Evolutionary conservation across 2,888 invertebrate species (phyloP), one percentile per base, ranked within the genome.

Genomic region (Eilema sororculum): DNA sequence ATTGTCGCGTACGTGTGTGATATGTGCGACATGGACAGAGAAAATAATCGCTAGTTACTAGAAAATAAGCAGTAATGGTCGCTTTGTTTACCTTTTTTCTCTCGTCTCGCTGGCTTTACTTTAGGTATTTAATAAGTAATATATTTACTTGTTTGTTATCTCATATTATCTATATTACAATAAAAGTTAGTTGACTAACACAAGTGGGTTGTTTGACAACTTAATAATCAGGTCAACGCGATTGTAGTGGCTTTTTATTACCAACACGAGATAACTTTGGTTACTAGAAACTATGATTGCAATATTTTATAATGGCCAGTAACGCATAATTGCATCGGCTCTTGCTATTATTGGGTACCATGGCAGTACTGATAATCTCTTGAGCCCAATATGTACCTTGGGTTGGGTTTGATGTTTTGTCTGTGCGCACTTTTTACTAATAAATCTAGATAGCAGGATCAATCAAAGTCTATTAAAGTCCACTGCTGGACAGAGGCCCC

Each of bases 131-230:
- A 46, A 52, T 72, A n/a, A 52, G 5, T n/a, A 52, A 52, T 52
- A n/a, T 52, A 52, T 52, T 71, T 66, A 71, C 62, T 77, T 68
- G 68, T 76, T 79, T 76, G 69, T 71, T 79, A 75, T 81, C 70
- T 73, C 72, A 72, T 75, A 74, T 46, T 76, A 69, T 37, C 58
- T 22, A 28, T 28, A 24, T 77, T 73, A 61, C 3, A 52, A 57
- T 69, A 67, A 37, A 63, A 71, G 67, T 67, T 73, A 67, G 67
- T 75, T 78, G 69, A 79, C 74, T 79, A 71, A 69, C 69, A 76
- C 64, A 58, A 24, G 69, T 69, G 66, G 64, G 68, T 70, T 56
- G 68, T 58, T 58, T 24, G 22, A 57, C 25, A 58, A 58, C 13
- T 25, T 25, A 13, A 12, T 58, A 28, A n/a, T 64, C 25, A 64